Base-by-base conservation (phyloP, 2,888 invertebrate genomes). In the Trissolcus japonicus region DNA sequence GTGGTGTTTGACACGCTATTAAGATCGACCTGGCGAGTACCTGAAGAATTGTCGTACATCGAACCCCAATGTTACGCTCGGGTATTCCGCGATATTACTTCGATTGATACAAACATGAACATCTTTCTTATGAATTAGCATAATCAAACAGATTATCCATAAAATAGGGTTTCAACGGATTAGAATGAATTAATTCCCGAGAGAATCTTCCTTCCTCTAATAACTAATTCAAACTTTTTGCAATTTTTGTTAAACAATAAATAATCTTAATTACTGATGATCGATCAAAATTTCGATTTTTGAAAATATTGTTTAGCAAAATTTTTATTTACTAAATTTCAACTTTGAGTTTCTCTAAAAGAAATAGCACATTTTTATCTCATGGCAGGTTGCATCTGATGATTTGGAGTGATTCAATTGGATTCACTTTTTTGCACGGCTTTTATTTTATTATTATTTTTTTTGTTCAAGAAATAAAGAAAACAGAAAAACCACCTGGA, bases 21-120 rank as follows among this genome's bases (percentile, higher is more conserved):
- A 72, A 76, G 54, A 76, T 75, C 75, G 76, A 75, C 73, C 73
- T 75, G 75, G 68, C 68, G 78, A 79, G 72, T 79, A 66, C 59
- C 62, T 62, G 65, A 66, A 75, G 74, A 80, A 79, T 74, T 65
- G 78, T 78, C 61, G 76, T 59, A 68, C 69, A 63, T 66, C 67
- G 75, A 71, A 57, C 53, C 67, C 68, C 54, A 46, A 50, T 54
- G 66, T 57, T 66, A 51, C 40, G 51, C 54, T 65, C 40, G 53
- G 69, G 11, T 35, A 43, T 48, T 9, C 17, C 25, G 56, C 50
- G 57, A 35, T 11, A 11, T 14, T 50, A 19, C 51, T n/a, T 61
- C 21, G 14, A 21, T 21, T 9, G 35, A 4, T 21, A 61, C 13
- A 19, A 56, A 21, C 19, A 14, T 46, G 2, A 16, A n/a, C 46